Evolutionary conservation across 2,888 invertebrate genomes (phyloP), one percentile per base, ranked within the genome.

Genomic region (Epistrophe eligans): DNA sequence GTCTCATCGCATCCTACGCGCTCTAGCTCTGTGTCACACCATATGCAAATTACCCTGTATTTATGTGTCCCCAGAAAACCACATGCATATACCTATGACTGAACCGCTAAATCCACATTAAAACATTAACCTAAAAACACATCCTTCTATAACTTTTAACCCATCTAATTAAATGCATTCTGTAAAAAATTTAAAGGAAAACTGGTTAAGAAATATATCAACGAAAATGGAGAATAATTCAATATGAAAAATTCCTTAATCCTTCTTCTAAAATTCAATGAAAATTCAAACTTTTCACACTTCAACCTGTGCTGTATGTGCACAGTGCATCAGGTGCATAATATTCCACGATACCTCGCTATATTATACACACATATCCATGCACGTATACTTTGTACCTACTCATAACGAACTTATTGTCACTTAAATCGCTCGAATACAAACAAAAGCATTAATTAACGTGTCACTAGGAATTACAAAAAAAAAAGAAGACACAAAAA

Each of bases 361-460:
- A 2, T 28, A 10, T 35, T 28, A 10, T 35, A 17, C 6, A 5
- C 52, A 48, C n/a, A 24, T 52, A 35, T 50, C 35, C 50, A 50
- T 43, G 45, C 1, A 24, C 17, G 32, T 32, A 32, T 24, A 32
- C 5, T 32, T 32, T 32, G 9, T 35, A 35, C 35, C 35, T 35
- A 35, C 24, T 40, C 55, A 70, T 70, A 55, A 70, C 70, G 40
- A 40, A 52, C 55, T 70, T 55, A 55, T 55, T 70, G 43, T 60
- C 60, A 62, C 71, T 62, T 71, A 62, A 35, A 52, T 55, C 35
- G 40, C 60, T 35, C 13, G 60, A 67, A 74, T 70, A 67, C 80
- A 80, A 80, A 74, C 57, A 80, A 60, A 67, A 80, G 43, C 50
- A 70, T 80, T 74, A 80, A 80, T 80, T 80, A 80, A 80, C 67